Conservation (phyloP, 2,888 invertebrate genomes). For the Lepidocyrtoides sp. region DNA sequence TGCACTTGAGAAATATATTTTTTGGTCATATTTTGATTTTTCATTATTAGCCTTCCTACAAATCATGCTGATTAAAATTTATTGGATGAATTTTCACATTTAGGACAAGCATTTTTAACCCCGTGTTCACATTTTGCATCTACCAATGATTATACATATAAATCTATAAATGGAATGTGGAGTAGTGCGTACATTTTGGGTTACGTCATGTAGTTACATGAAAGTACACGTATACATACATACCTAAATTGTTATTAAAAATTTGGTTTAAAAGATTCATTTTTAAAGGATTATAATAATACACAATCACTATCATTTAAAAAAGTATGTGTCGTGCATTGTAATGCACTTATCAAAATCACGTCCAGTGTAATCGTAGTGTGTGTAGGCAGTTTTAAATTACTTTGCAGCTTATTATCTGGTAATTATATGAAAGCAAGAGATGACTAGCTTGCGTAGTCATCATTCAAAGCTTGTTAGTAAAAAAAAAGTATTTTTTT, state of each 20-base stretch:
- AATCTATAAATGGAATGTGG: not conserved
- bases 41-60: constrained; percentile 31
- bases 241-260: not conserved
- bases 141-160: not conserved
- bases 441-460: too few relatives aligned
- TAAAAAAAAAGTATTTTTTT: too few relatives aligned
- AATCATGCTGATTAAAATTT: constrained; percentile 52
- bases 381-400: too few relatives aligned
- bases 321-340: too few relatives aligned
- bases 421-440: too few relatives aligned
- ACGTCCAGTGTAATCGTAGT: too few relatives aligned
- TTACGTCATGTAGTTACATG: not conserved
- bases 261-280: not conserved
- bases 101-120: constrained; percentile 41
- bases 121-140: not conserved
- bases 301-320: too few relatives aligned
- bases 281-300: not conserved
- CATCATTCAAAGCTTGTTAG: too few relatives aligned
- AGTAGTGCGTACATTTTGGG: not conserved
- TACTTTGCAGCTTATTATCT: not conserved
- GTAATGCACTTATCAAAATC: too few relatives aligned
- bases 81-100: constrained; percentile 42
- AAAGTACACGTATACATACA: not conserved
- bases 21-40: not conserved
- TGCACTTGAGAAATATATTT: not conserved